Conservation (phyloP, 2,888 invertebrate species). For the Trissonchulus sp. region DNA sequence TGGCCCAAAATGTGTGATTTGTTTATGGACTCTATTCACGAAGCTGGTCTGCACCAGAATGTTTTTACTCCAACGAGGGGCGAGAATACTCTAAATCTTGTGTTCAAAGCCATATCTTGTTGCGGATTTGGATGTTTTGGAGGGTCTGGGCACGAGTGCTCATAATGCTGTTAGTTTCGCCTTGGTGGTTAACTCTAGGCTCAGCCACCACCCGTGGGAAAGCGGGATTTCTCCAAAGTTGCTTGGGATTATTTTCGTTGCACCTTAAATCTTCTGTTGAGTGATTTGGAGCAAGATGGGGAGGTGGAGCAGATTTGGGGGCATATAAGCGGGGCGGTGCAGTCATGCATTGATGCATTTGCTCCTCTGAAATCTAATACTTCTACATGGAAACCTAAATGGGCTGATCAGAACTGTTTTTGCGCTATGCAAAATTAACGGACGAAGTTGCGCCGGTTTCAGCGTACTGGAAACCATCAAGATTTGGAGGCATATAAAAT, state of each 20-base stretch:
- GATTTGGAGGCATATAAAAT: too few species aligned
- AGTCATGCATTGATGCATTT: too few species aligned
- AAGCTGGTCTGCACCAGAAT: background rate
- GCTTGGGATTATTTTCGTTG: background rate
- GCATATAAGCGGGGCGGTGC: too few species aligned
- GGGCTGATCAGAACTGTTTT: too few species aligned
- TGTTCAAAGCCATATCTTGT: background rate
- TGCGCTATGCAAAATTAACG: too few species aligned
- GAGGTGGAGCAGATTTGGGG: too few species aligned
- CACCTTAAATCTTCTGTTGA: background rate
- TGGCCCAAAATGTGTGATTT: background rate
- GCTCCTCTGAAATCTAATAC: too few species aligned
- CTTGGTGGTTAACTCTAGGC: background rate
- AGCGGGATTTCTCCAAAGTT: slow-evolving; percentile 6
- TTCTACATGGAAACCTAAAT: too few species aligned
- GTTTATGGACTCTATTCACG: background rate
- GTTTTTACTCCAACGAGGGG: background rate
- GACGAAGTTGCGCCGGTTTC: too few species aligned
- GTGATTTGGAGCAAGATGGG: background rate
- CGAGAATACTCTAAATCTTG: background rate
- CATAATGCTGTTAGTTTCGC: background rate
- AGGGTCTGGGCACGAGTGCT: background rate
- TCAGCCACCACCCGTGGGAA: background rate
- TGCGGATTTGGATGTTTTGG: background rate
- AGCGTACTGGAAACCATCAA: too few species aligned